Base-by-base conservation (phyloP, 2,113 vertebrate genomes). In the Ammospiza caudacuta region DNA sequence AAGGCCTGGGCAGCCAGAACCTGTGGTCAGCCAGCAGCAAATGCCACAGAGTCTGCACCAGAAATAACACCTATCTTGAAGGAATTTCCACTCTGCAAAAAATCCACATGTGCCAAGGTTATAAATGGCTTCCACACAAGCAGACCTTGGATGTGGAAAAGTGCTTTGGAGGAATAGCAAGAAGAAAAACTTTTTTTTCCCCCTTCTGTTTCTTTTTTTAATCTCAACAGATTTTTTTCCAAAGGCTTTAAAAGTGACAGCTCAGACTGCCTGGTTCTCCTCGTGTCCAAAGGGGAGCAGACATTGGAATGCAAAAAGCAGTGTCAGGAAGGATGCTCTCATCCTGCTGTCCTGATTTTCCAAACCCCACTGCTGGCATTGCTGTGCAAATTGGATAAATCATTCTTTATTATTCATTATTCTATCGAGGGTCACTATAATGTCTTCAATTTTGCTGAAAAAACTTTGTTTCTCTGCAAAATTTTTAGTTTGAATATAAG, bases 81-180 rank as follows among this genome's bases (percentile, higher is more conserved):
- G 61, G 61, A 88, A 81, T 83, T 92, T 85, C 91, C 96, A 91
- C 75, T 68, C 88, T 69, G 25, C 49, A 75, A 87, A 83, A 68
- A 39, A 69, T 19, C 41, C 35, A 9, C 29, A 20, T 18, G 82
- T 78, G 92, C 83, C 83, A 95, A 69, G 70, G 78, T 63, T 91
- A 86, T 92, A 95, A 95, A 94, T 3, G 55, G 58, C 63, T 79
- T 54, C 41, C 17, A 52, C 58, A 59, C 44, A 47, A 47, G 74
- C 51, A 80, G 80, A 47, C 22, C 41, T 81, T 67, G 43, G 70
- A 64, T 18, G 59, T 90, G 85, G 92, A 95, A 94, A 86, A 81
- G 80, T 37, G 55, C 49, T 58, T 51, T 54, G 70, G 58, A 87
- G 62, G 54, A 87, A 70, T 1, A 11, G 64, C 44, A 82, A 82